Conservation (phyloP, 2,113 vertebrate genomes). For the Eolophus roseicapilla region DNA sequence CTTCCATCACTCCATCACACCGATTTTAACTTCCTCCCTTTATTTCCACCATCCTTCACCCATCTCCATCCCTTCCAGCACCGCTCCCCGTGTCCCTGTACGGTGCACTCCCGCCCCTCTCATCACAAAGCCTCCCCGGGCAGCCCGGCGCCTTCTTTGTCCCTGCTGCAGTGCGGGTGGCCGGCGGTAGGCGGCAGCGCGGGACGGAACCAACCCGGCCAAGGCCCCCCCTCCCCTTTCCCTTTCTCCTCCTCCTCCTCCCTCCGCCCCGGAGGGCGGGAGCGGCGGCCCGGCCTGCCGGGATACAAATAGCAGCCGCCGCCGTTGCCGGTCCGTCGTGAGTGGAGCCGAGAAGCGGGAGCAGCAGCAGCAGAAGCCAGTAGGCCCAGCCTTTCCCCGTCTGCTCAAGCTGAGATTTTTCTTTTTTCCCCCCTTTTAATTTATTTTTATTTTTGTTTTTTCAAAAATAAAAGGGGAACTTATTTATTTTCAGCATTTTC, state of each 20-base stretch:
- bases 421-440: fast-evolving
- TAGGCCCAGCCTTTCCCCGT: neutral
- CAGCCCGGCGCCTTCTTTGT: neutral
- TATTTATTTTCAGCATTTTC: neutral
- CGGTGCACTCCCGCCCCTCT: neutral
- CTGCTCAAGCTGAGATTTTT: neutral
- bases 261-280: neutral
- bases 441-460: neutral
- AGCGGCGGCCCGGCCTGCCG: neutral
- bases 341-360: neutral
- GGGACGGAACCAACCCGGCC: neutral
- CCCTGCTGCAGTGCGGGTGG: neutral
- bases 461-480: fast-evolving
- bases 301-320: neutral
- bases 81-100: neutral
- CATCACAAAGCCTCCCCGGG: neutral
- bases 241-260: no score
- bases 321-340: neutral
- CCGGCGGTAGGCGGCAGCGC: neutral
- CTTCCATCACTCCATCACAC: neutral
- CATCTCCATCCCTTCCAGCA: neutral
- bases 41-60: neutral
- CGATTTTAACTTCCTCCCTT: neutral
- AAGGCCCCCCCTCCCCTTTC: no score
- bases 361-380: fast-evolving